Conservation (phyloP, 2,888 invertebrate genomes). For the Trilocha varians region DNA sequence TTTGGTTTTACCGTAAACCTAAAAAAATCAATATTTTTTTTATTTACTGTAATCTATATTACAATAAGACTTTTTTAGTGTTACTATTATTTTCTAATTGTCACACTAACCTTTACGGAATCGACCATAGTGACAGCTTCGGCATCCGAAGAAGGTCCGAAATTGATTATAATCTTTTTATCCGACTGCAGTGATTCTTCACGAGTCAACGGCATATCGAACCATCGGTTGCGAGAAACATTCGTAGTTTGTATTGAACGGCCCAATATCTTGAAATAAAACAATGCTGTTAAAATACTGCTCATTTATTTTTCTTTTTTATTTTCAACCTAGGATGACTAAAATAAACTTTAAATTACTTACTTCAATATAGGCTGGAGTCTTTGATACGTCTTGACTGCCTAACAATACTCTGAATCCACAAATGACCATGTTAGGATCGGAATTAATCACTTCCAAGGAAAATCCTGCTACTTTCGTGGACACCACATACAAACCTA, state of each 20-base stretch:
- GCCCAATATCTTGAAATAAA: conserved; percentile 74
- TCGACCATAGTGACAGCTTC: conserved; percentile 94
- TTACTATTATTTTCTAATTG: no score
- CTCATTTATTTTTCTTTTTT: not conserved
- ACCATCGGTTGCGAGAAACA: conserved; percentile 89
- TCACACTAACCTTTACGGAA: conserved; percentile 83
- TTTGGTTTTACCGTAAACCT: conserved; percentile 93
- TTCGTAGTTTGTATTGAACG: conserved; percentile 78
- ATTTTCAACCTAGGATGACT: no score
- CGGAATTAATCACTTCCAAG: conserved; percentile 90
- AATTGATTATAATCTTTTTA: conserved; percentile 87
- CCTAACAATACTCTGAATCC: conserved; percentile 91
- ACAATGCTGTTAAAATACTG: not conserved
- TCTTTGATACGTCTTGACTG: conserved; percentile 83
- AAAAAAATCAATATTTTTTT: conserved; percentile 5
- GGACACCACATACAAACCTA: conserved; percentile 93
- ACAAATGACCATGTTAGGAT: conserved; percentile 90
- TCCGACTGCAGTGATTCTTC: conserved; percentile 95
- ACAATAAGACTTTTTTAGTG: not conserved
- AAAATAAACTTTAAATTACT: conserved; percentile 8
- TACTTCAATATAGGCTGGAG: conserved; percentile 84
- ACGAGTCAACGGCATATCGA: conserved; percentile 93
- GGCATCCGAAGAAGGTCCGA: conserved; percentile 89
- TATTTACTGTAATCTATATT: not conserved
- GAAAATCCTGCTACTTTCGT: conserved; percentile 92